Percentiles rank a stretch among this genome's conserved stretches.
Conservation (phyloP, 2,797 vertebrate species). For the Serranus cabrilla region DNA sequence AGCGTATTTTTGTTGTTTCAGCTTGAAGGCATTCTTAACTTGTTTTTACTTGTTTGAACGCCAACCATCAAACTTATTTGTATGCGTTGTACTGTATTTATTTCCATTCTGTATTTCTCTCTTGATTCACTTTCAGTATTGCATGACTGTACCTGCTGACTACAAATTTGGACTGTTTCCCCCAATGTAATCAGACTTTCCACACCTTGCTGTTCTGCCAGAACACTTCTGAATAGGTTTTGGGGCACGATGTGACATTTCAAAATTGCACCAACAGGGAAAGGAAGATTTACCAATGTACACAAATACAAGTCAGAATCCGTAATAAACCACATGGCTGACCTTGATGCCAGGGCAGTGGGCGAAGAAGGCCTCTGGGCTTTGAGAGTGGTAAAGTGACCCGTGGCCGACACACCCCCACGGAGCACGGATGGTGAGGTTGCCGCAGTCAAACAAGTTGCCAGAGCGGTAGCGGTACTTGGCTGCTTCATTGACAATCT, state of each 20-base stretch:
- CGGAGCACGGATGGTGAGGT: conserved; percentile 94
- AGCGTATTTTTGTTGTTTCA: conserved; percentile 5
- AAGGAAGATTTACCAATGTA: background rate
- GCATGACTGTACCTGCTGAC: background rate
- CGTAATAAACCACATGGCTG: conserved; percentile 6
- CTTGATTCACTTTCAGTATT: background rate
- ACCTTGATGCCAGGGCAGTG: conserved; percentile 98
- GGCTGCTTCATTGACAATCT: conserved; percentile 99
- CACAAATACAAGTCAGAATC: background rate
- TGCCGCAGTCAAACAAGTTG: conserved; percentile 95
- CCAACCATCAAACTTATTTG: background rate
- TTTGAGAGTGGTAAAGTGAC: conserved; percentile 97
- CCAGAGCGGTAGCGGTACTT: conserved; percentile 98
- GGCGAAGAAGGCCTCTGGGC: conserved; percentile 97
- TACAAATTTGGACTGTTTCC: background rate
- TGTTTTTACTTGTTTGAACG: background rate
- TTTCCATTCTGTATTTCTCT: background rate
- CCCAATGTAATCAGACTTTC: background rate
- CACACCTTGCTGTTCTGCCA: conserved; percentile 1
- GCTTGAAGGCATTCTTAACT: background rate
- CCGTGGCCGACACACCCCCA: conserved; percentile 99
- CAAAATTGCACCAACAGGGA: background rate
- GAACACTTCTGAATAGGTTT: background rate
- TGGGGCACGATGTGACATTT: background rate
- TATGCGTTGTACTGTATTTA: background rate